Conservation (phyloP, 2,797 vertebrate genomes). For the Acridotheres tristis region DNA sequence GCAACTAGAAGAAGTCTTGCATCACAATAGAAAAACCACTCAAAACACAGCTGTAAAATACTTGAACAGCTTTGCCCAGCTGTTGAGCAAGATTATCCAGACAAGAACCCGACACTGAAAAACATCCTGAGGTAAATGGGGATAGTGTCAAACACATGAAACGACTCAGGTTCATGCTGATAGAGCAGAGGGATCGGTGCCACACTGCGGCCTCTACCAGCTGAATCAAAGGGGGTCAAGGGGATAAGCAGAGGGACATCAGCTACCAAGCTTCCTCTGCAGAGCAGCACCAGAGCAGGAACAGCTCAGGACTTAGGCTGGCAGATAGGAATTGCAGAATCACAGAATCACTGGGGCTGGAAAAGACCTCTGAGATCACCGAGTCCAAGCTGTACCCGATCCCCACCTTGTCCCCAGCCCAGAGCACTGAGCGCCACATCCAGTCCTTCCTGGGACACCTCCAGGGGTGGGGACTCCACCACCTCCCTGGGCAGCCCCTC, state of each 20-base stretch:
- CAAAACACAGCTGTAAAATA: not conserved
- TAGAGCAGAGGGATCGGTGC: rapidly evolving
- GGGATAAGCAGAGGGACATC: not conserved
- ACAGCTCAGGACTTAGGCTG: not conserved
- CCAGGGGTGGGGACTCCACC: not conserved
- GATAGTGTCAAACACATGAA: not conserved
- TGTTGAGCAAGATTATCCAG: not conserved
- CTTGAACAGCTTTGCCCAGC: not conserved
- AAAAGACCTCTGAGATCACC: not conserved
- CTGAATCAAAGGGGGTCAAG: not conserved
- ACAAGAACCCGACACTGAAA: not conserved
- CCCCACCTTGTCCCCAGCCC: not conserved
- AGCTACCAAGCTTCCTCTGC: not conserved
- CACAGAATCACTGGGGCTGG: not conserved
- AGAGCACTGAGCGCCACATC: not conserved
- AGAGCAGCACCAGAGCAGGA: not conserved
- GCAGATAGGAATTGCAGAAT: not conserved
- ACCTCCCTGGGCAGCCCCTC: not conserved
- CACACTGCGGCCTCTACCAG: not conserved
- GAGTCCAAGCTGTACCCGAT: rapidly evolving
- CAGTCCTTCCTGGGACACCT: not conserved
- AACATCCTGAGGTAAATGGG: not conserved
- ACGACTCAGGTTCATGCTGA: rapidly evolving
- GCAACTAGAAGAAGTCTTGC: not conserved
- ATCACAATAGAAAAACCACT: not conserved